Evolutionary conservation across 2,113 vertebrate species (phyloP), one percentile per base, ranked within the genome.

Genomic region (Struthidea cinerea): DNA sequence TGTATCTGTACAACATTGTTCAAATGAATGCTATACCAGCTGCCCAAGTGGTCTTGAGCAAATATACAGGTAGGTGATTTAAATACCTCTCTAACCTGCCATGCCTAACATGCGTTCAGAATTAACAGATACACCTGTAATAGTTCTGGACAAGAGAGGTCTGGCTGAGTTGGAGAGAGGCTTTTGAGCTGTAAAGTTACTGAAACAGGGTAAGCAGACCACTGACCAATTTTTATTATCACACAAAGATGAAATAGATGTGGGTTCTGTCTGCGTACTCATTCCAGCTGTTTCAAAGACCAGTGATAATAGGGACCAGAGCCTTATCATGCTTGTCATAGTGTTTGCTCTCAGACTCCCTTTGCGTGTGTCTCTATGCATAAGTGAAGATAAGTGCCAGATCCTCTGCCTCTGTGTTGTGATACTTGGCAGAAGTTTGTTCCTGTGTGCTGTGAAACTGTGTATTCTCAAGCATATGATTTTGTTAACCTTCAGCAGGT

Each of bases 11-110:
- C 97, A 99, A 99, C 96, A 99, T 99, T 55, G 97, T 99, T 57
- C 98, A 99, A 96, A 99, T 99, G 99, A 99, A 99, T 49, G 99
- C 99, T 42, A 90, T 99, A 90, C 98, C 99, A 73, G 97, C 99
- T 71, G 99, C 99, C 53, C 99, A 99, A 16, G 98, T 99, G 85
- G 98, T 98, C 50, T 94, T 99, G 96, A 98, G 97, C 97, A 99
- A 99, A 97, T 99, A 99, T 14, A 98, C 98, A 96, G 99, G 99
- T 99, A 97, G 32, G 93, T 90, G 47, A 50, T 39, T 75, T 46
- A 74, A 80, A 69, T 61, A 26, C 27, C 10, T 67, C 17, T 52
- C 35, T 63, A 53, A 59, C 8, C 23, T 92, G 32, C 78, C 37
- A 32, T 2, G 1, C 9, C 10, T 78, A 49, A 30, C 15, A 26